Evolutionary conservation across 2,113 vertebrate genomes (phyloP).

Genomic region (Cryptomyrus ogoouensis): DNA sequence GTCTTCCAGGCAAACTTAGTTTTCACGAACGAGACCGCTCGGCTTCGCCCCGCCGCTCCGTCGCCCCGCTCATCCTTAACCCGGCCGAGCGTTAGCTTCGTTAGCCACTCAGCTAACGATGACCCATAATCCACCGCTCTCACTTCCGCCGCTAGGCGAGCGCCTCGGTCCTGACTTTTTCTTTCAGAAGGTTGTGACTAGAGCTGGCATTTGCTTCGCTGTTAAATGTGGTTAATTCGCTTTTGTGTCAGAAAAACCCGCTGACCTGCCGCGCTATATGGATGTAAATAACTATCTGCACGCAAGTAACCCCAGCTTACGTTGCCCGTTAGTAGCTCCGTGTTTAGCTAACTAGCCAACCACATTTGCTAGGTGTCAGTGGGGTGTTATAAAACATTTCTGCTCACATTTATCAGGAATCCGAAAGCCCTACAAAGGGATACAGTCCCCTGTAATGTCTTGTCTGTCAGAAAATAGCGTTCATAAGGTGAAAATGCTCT

Average conservation of each 20-base stretch:
- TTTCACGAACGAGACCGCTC: not conserved
- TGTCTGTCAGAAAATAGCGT: not conserved
- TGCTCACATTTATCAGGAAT: not conserved
- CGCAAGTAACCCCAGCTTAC: not conserved
- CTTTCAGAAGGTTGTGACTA: not conserved
- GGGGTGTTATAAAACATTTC: not conserved
- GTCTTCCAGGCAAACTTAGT: not conserved
- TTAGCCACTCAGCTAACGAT: not conserved
- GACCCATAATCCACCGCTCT: not conserved
- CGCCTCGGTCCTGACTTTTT: not conserved
- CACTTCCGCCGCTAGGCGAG: constrained; percentile 34
- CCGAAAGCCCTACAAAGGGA: not conserved
- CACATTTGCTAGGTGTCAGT: not conserved
- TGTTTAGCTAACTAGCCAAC: not conserved
- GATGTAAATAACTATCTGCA: not conserved
- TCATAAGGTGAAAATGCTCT: not conserved
- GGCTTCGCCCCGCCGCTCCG: not conserved
- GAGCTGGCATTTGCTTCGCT: not conserved
- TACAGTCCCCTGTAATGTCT: not conserved
- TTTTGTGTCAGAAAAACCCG: not conserved
- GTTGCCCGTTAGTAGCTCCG: not conserved
- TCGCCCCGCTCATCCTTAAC: not conserved
- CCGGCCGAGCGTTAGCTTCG: not conserved
- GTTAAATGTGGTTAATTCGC: not conserved
- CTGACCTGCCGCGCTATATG: not conserved